These are phyloP conservation scores for Ferdinandea cuprea DNA, from an alignment of 2,888 invertebrate genomes.

Conservation along the genomic window DNA sequence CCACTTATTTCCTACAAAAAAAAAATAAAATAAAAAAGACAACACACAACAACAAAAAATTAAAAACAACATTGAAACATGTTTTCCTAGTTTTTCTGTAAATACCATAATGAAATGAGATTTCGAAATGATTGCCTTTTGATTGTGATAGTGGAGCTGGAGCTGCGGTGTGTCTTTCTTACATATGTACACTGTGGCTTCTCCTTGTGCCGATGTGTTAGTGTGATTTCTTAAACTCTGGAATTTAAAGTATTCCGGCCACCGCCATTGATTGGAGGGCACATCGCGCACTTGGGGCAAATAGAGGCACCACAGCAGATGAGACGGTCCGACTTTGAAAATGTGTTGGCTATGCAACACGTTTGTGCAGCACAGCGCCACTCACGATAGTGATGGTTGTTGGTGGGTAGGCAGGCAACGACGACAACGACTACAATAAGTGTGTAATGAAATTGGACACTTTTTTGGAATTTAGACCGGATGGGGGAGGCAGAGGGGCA, in stretches of 20 bases:
- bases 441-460: slow-evolving; percentile 68
- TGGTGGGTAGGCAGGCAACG: background rate
- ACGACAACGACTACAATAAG: slow-evolving; percentile 6
- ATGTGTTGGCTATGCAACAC: slow-evolving; percentile 67
- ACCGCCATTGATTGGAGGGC: slow-evolving; percentile 69
- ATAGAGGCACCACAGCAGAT: slow-evolving; percentile 47
- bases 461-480: slow-evolving; percentile 69
- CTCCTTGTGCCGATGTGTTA: slow-evolving; percentile 16
- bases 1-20: slow-evolving; percentile 67
- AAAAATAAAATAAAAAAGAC: slow-evolving; percentile 33
- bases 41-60: slow-evolving; percentile 35
- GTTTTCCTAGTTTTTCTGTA: slow-evolving; percentile 73
- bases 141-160: slow-evolving; percentile 32
- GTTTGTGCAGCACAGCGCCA: slow-evolving; percentile 72
- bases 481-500: slow-evolving; percentile 46
- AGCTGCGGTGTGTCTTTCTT: background rate
- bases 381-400: slow-evolving; percentile 15
- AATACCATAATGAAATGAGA: slow-evolving; percentile 74
- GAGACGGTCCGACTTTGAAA: slow-evolving; percentile 64
- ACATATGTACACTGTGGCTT: slow-evolving; percentile 13
- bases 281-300: slow-evolving; percentile 64
- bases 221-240: slow-evolving; percentile 73
- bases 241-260: slow-evolving; percentile 73
- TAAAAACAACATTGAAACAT: slow-evolving; percentile 67
- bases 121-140: slow-evolving; percentile 72